Evolutionary conservation across 2,888 invertebrate genomes (phyloP), one percentile per base, ranked within the genome.

Genomic region (Scaptomyza parva): DNA sequence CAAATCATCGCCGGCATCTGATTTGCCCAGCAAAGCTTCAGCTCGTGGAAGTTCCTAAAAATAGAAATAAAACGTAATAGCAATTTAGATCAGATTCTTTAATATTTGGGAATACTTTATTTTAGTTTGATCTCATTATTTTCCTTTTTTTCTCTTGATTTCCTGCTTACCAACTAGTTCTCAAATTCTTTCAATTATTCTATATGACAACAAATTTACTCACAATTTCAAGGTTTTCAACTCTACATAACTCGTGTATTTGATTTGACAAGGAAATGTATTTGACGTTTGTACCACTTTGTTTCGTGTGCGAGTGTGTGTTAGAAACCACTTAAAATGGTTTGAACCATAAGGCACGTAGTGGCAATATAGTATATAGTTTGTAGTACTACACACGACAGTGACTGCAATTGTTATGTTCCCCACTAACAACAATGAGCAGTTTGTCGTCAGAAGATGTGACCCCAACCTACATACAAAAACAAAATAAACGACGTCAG

Each of bases 1-100:
- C 58, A 91, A 60, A 20, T 81, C 85, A 33, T 90, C 90, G 43
- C 89, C 90, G 51, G 76, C 73, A 50, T 88, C 89, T 68, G 92
- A 92, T 59, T 91, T 91, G 57, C 92, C 91, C 71, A 92, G 79
- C 64, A 92, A 84, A 61, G 92, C 91, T 76, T 92, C 92, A 68
- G 92, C 91, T 59, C 91, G 89, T 63, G 92, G 92, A 61, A 91
- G 83, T 83, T 92, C 92, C 92, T 92, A 24, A 12, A 86, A 37
- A n/a, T 4, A n/a, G n/a, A 35, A 28, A 9, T 14, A 47, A 50
- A 17, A 37, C n/a, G 18, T 35, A 7, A 18, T 18, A 12, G 9
- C 14, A 20, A 12, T 43, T 6, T 12, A 37, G 26, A 26, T 6
- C 2, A 1, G 3, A 11, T 11, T 28, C 2, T 28, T 6, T 7